Evolutionary conservation across 2,888 invertebrate species (phyloP).

Genomic region (Cephus nigrinus): DNA sequence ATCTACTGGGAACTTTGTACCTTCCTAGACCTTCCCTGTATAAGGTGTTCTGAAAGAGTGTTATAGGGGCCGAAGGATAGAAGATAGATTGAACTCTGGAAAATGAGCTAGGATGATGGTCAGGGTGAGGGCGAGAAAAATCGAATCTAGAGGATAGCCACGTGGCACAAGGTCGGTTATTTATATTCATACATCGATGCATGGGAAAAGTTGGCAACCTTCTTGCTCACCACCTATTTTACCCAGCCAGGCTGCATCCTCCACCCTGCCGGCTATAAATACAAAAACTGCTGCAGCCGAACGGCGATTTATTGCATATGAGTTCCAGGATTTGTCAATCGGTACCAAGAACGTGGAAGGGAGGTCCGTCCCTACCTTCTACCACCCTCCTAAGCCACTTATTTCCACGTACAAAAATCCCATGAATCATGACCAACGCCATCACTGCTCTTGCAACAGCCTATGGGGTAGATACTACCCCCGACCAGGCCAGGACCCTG

Average conservation of each 20-base stretch:
- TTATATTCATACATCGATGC: conserved; percentile 54
- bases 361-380: too few relatives aligned
- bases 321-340: conserved; percentile 64
- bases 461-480: too few relatives aligned
- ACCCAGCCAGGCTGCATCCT: conserved; percentile 32
- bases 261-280: conserved; percentile 46
- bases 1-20: neutral
- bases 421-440: conserved; percentile 38
- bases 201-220: conserved; percentile 50
- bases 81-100: too few relatives aligned
- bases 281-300: conserved; percentile 44
- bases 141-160: neutral
- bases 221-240: conserved; percentile 29
- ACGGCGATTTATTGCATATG: conserved; percentile 63
- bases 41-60: too few relatives aligned
- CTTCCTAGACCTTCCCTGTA: neutral
- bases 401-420: conserved; percentile 38
- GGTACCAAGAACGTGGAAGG: conserved; percentile 15
- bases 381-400: conserved; percentile 32
- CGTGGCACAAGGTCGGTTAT: conserved; percentile 34
- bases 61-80: too few relatives aligned
- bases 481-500: too few relatives aligned
- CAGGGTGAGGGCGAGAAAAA: neutral
- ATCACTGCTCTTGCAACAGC: too few relatives aligned
- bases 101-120: neutral